Percentiles rank a stretch among this genome's conserved stretches.
Evolutionary conservation across 64 coral and sea anemone genomes (phyloP).

Genomic region (Acropora tenuis): DNA sequence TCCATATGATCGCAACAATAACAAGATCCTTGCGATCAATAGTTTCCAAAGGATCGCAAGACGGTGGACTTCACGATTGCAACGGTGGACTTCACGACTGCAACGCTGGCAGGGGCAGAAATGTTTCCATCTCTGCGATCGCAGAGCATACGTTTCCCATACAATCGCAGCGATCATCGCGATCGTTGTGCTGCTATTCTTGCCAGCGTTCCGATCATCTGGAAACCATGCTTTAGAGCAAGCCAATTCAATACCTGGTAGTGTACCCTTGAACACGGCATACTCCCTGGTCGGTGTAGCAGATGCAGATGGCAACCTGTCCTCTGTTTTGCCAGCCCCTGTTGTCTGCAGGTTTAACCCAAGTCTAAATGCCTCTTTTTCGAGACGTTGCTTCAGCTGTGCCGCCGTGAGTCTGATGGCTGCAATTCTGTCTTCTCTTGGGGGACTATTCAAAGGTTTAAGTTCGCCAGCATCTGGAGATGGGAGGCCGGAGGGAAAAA

Average conservation of each 20-base stretch:
- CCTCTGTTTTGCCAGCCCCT: conserved; percentile 14
- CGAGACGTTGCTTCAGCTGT: conserved; percentile 79
- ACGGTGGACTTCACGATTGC: too few relatives aligned
- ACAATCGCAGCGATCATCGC: too few relatives aligned
- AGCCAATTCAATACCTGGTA: conserved; percentile 22
- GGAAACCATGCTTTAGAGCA: background rate
- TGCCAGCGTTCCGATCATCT: too few relatives aligned
- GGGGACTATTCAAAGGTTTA: conserved; percentile 48
- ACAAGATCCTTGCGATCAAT: too few relatives aligned
- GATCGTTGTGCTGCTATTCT: too few relatives aligned
- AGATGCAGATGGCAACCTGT: background rate
- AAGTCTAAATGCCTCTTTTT: conserved; percentile 87
- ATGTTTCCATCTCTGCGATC: too few relatives aligned
- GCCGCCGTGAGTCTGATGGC: conserved; percentile 88
- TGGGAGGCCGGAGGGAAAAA: background rate
- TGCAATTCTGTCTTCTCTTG: conserved; percentile 86
- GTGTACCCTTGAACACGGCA: conserved; percentile 44
- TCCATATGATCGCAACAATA: too few relatives aligned
- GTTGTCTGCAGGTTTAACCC: conserved; percentile 62
- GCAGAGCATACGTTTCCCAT: too few relatives aligned
- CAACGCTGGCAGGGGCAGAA: too few relatives aligned
- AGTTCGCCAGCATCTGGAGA: background rate
- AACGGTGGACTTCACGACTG: too few relatives aligned
- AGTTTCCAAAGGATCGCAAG: too few relatives aligned
- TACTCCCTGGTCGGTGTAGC: background rate